Evolutionary conservation across 2,113 vertebrate species (phyloP).

Genomic region (Osmerus eperlanus): DNA sequence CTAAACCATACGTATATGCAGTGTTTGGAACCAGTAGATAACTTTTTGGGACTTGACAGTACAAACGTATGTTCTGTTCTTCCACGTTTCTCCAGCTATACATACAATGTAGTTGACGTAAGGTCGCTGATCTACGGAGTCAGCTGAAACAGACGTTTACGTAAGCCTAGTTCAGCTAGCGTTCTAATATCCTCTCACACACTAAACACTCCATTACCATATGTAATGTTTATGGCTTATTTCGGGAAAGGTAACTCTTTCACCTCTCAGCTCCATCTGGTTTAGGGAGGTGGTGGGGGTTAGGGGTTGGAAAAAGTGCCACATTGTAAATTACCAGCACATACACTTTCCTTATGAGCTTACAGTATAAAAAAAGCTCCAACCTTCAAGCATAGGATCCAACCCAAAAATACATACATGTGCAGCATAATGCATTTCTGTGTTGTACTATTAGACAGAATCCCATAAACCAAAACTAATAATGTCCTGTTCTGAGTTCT

Average conservation of each 20-base stretch:
- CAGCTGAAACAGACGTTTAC: conserved; percentile 48
- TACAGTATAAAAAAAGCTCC: no score
- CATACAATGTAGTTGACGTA: background rate
- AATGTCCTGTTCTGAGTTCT: no score
- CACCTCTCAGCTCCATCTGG: conserved; percentile 26
- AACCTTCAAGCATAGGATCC: no score
- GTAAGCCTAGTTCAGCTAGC: conserved; percentile 47
- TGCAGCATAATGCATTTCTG: no score
- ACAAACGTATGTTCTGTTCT: no score
- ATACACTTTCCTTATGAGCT: conserved; percentile 33
- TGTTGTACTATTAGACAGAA: no score
- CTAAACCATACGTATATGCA: background rate
- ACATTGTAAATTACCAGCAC: conserved; percentile 43
- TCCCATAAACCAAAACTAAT: no score
- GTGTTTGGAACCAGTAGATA: no score
- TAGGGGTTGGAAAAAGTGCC: conserved; percentile 24
- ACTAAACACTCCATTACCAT: conserved; percentile 54
- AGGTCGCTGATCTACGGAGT: background rate
- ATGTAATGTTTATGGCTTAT: conserved; percentile 41
- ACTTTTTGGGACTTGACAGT: no score
- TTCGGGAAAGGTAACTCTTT: conserved; percentile 30
- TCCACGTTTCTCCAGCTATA: background rate
- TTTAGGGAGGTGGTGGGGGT: conserved; percentile 27
- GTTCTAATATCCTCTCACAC: conserved; percentile 59
- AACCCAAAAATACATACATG: no score